Evolutionary conservation across 2,797 vertebrate species (phyloP).

Genomic region (Muscicapa striata): DNA sequence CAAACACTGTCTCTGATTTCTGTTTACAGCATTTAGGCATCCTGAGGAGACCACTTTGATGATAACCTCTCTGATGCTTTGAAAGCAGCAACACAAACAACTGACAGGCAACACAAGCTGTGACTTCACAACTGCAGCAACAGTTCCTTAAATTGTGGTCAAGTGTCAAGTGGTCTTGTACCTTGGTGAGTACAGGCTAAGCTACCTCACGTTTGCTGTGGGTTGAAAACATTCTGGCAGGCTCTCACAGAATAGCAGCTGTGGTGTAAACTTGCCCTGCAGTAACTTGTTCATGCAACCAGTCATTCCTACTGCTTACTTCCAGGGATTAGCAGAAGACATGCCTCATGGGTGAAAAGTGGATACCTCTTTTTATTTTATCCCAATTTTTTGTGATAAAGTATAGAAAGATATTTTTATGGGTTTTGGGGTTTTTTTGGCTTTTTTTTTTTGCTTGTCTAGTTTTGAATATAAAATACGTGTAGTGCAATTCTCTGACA

Average conservation of each 20-base stretch:
- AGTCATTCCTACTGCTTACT: background rate
- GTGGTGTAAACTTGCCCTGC: background rate
- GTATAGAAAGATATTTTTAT: background rate
- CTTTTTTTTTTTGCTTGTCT: background rate
- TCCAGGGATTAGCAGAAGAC: background rate
- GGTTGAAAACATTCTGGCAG: background rate
- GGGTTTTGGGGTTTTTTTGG: background rate
- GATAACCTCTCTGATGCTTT: background rate
- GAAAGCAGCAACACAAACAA: background rate
- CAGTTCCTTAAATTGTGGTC: background rate
- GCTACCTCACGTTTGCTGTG: accelerated
- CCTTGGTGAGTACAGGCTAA: background rate
- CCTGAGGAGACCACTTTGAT: background rate
- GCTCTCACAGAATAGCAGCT: background rate
- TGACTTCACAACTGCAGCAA: background rate
- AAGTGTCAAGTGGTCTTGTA: background rate
- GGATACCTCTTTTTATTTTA: background rate
- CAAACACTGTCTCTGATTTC: background rate
- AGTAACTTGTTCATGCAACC: background rate
- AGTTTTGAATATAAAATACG: conserved; percentile 11
- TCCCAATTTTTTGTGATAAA: background rate
- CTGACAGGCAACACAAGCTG: accelerated
- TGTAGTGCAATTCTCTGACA: background rate
- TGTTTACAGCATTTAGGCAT: background rate
- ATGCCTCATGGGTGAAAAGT: background rate